Percentiles rank a stretch among this genome's conserved stretches.
These are phyloP conservation scores for Lepilemur ruficaudatus DNA, from an alignment of 2,797 vertebrate genomes.

Conservation along the genomic window DNA sequence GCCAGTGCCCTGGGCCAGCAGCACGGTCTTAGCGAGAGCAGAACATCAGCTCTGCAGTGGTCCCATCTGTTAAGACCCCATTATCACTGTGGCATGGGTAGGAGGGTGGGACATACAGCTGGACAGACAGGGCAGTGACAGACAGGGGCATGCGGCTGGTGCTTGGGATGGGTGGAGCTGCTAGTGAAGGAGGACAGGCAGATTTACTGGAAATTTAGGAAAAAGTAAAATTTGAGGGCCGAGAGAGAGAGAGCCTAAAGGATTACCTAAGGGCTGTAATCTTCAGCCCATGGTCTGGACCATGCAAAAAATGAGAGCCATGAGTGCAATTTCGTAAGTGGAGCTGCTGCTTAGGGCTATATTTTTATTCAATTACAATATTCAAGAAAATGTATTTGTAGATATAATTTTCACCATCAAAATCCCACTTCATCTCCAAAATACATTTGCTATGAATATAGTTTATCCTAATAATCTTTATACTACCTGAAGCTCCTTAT, in stretches of 20 bases:
- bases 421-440: neutral
- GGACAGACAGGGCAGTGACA: neutral
- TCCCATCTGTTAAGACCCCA: no score
- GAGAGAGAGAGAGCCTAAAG: no score
- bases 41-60: no score
- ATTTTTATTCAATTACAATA: neutral
- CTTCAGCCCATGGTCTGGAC: neutral
- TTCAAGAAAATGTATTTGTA: neutral
- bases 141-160: neutral
- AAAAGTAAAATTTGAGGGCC: neutral
- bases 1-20: neutral
- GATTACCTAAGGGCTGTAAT: no score
- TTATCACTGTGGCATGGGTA: fast-evolving
- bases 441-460: neutral
- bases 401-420: neutral
- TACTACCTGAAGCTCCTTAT: neutral
- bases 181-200: neutral
- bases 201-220: neutral
- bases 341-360: neutral
- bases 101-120: neutral
- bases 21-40: neutral
- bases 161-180: fast-evolving
- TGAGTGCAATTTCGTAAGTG: neutral
- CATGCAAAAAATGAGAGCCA: fast-evolving
- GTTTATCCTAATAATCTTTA: neutral